Evolutionary conservation across 2,113 vertebrate species (phyloP), one percentile per base, ranked within the genome.

Genomic region (Aplodontia rufa): DNA sequence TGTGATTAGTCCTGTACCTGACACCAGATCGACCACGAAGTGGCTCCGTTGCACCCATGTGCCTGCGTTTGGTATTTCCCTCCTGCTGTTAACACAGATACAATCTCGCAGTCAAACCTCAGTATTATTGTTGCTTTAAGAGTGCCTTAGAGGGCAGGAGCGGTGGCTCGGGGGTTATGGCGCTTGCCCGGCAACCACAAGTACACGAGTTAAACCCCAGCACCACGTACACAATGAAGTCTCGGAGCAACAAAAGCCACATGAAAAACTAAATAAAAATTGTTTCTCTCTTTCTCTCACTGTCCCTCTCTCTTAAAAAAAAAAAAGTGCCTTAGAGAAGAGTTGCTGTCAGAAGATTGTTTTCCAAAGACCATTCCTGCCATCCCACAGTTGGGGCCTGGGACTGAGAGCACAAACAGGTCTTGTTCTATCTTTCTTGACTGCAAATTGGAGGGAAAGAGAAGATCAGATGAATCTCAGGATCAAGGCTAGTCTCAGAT

Each of bases 111-210:
- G 19, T 80, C 64, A 78, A 92, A 37, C 51, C 58, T 0, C 1
- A 26, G 3, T n/a, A 3, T 24, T 68, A 0, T 37, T 71, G 37
- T 37, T 90, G 3, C 58, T 76, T 85, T 60, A 78, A 82, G 53
- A n/a, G 35, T 16, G 8, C 30, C 68, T 95, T 91, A 82, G 83
- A 47, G 90, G n/a, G n/a, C n/a, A n/a, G n/a, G n/a, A n/a, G n/a
- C n/a, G n/a, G n/a, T n/a, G n/a, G n/a, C n/a, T n/a, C n/a, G n/a
- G n/a, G n/a, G n/a, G n/a, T n/a, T n/a, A n/a, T n/a, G n/a, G n/a
- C n/a, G n/a, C n/a, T n/a, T n/a, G n/a, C n/a, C n/a, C n/a, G n/a
- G n/a, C n/a, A n/a, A n/a, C n/a, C n/a, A n/a, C n/a, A n/a, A n/a
- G n/a, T n/a, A n/a, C n/a, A n/a, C n/a, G n/a, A n/a, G n/a, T n/a